These are phyloP conservation scores for Callithrix jacchus DNA, from an alignment of 2,113 vertebrate genomes.

Conservation along the genomic window DNA sequence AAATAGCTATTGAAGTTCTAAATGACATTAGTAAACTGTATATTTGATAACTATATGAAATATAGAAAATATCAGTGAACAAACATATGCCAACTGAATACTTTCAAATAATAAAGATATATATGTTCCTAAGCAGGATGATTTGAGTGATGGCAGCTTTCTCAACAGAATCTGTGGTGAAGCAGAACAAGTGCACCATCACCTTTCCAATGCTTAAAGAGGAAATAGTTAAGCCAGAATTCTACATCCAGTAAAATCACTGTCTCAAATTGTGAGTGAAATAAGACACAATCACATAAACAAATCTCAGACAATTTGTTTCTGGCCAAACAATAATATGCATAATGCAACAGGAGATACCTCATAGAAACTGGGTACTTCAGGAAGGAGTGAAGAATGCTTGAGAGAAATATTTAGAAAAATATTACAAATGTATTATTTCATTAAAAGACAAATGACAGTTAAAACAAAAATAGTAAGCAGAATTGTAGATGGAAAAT, in stretches of 20 bases:
- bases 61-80: not conserved
- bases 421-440: not conserved
- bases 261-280: not conserved
- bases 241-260: not conserved
- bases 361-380: not conserved
- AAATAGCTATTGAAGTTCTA: not conserved
- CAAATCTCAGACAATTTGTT: not conserved
- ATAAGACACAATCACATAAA: not conserved
- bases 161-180: not conserved
- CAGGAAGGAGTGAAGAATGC: not conserved
- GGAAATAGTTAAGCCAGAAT: not conserved
- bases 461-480: constrained; percentile 11
- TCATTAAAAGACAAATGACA: constrained; percentile 37
- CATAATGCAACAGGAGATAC: not conserved
- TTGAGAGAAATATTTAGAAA: constrained; percentile 1
- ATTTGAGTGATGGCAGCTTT: constrained; percentile 5
- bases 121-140: not conserved
- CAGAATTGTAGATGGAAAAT: not conserved
- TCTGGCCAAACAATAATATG: not conserved
- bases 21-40: not conserved
- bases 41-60: not conserved
- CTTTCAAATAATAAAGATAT: not conserved
- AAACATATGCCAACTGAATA: not conserved
- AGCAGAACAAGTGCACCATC: not conserved
- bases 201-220: not conserved